Base-by-base conservation (phyloP, 2,113 vertebrate genomes). In the Lontra canadensis region DNA sequence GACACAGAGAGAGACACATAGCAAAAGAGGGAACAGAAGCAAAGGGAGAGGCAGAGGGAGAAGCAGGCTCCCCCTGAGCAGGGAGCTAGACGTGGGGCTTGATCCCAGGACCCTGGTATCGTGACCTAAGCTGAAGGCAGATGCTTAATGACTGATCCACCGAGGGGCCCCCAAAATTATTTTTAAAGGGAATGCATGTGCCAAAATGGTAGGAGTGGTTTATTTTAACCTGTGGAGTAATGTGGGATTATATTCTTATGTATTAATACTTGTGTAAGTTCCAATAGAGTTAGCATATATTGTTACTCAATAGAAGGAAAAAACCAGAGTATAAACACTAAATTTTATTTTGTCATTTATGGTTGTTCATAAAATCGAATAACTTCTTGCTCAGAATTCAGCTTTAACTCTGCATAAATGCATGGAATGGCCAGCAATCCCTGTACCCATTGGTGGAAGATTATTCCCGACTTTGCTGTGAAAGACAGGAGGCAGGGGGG, bases 21-120 rank as follows among this genome's bases (percentile, higher is more conserved):
- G n/a, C n/a, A n/a, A n/a, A n/a, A n/a, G n/a, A n/a, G n/a, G n/a
- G n/a, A n/a, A n/a, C n/a, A n/a, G n/a, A n/a, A n/a, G n/a, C n/a
- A n/a, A n/a, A n/a, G n/a, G n/a, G n/a, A n/a, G n/a, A n/a, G n/a
- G n/a, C n/a, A n/a, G n/a, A n/a, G n/a, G n/a, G n/a, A n/a, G n/a
- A n/a, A n/a, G n/a, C n/a, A n/a, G n/a, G n/a, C n/a, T n/a, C n/a
- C n/a, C n/a, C 63, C 63, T 31, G 26, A 65, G 63, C 29, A 65
- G 26, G 5, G 63, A 65, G 63, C 29, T 29, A 3, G 13, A 65
- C 4, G 2, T 0, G 0, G 13, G 63, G 26, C 26, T 31, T 1
- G 25, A 61, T 29, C 59, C 0, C 59, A 61, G 59, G 59, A 61
- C 11, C 59, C 59, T 61, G 63, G 29, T 13, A 31, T 31, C 13